These are phyloP conservation scores for Phytoseiulus persimilis DNA, from an alignment of 2,888 invertebrate genomes.

Conservation along the genomic window DNA sequence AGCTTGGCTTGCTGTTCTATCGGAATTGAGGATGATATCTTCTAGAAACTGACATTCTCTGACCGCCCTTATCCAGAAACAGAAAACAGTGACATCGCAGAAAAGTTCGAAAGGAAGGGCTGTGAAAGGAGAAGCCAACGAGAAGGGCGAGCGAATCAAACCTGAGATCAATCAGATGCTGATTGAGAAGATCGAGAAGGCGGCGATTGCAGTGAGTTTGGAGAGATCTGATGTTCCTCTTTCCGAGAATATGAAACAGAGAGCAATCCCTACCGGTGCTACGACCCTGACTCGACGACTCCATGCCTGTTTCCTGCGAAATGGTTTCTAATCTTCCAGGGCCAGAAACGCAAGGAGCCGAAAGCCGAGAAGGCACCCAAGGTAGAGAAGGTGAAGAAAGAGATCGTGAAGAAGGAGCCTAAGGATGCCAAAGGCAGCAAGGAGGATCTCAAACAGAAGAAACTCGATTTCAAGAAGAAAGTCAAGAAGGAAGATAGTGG, in stretches of 20 bases:
- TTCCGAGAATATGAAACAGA: no score
- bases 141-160: not conserved
- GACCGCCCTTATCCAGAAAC: not conserved
- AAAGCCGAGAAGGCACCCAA: slow-evolving; percentile 15
- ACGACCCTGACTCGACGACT: not conserved
- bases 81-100: not conserved
- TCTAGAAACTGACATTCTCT: not conserved
- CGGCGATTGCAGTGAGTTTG: not conserved
- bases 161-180: slow-evolving; percentile 11
- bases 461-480: slow-evolving; percentile 25
- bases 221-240: not conserved
- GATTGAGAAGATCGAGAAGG: slow-evolving; percentile 16
- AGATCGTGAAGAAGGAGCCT: slow-evolving; percentile 19
- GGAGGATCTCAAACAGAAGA: slow-evolving; percentile 17
- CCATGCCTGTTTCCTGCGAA: no score
- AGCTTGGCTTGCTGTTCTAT: no score
- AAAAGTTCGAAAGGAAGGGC: slow-evolving; percentile 10
- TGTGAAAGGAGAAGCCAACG: slow-evolving; percentile 7
- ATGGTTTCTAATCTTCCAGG: not conserved
- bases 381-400: slow-evolving; percentile 7
- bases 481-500: slow-evolving; percentile 10
- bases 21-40: no score
- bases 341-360: slow-evolving; percentile 12
- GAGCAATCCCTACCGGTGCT: no score
- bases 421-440: not conserved